Conservation (phyloP, 2,888 invertebrate species). For the Drosophila putrida region DNA sequence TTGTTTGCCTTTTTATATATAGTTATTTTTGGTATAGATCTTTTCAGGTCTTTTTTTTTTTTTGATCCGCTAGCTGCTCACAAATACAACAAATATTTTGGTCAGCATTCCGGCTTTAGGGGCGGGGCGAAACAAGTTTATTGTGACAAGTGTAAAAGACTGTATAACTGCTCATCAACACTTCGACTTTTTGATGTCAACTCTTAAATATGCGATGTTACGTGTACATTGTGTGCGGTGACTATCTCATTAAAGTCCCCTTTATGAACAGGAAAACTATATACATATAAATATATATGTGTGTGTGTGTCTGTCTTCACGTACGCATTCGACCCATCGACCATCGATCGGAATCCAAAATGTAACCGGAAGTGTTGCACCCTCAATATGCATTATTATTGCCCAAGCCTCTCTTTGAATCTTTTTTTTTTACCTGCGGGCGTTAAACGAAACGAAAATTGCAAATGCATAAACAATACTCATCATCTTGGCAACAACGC, state of each 20-base stretch:
- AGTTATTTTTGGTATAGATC: conserved; percentile 50
- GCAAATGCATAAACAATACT: conserved; percentile 30
- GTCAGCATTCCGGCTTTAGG: conserved; percentile 14
- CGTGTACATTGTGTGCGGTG: conserved; percentile 15
- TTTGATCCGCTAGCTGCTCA: conserved; percentile 11
- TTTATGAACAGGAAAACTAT: background rate
- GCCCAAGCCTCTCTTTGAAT: conserved; percentile 37
- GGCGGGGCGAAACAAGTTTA: conserved; percentile 69
- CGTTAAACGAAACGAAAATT: conserved; percentile 14
- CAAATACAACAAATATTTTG: conserved; percentile 30
- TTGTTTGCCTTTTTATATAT: conserved; percentile 26
- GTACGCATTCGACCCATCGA: background rate
- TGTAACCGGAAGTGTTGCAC: conserved; percentile 55
- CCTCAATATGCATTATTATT: conserved; percentile 4
- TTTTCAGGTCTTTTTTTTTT: conserved; percentile 37
- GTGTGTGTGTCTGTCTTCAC: background rate
- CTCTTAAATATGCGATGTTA: conserved; percentile 56
- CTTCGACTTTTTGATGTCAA: conserved; percentile 55
- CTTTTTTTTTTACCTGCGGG: conserved; percentile 12
- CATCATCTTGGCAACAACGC: conserved; percentile 35
- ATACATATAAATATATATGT: background rate
- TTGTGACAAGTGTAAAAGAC: conserved; percentile 63
- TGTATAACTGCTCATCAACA: conserved; percentile 36
- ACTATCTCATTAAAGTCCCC: background rate
- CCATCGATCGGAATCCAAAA: background rate